phyloP scores from a whole-genome alignment of 2,113 vertebrate genomes.

The Menidia beryllina region DNA sequence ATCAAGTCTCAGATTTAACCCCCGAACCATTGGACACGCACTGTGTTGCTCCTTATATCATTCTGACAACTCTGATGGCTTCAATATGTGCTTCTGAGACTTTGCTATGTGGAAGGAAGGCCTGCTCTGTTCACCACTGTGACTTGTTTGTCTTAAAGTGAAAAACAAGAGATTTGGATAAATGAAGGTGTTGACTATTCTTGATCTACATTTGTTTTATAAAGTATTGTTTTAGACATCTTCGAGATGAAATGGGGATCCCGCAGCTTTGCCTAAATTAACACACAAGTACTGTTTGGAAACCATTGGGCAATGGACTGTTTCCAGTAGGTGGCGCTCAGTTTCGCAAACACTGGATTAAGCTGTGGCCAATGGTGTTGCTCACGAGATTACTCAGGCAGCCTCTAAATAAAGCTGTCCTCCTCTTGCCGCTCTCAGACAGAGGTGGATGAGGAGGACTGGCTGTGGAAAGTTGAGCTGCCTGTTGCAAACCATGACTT shows the following conservation, averaged over 20 bases:
- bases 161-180: slow-evolving; percentile 2
- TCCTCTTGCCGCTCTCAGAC: slow-evolving; percentile 27
- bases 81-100: slow-evolving; percentile 13
- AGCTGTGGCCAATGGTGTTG: slow-evolving; percentile 60
- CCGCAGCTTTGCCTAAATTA: too few species aligned
- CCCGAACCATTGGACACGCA: slow-evolving; percentile 29
- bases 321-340: slow-evolving; percentile 52
- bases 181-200: too few species aligned
- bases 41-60: slow-evolving; percentile 43
- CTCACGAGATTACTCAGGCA: slow-evolving; percentile 68
- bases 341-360: slow-evolving; percentile 60
- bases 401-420: slow-evolving; percentile 67
- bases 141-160: slow-evolving; percentile 42
- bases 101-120: slow-evolving; percentile 23
- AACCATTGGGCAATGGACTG: too few species aligned
- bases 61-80: slow-evolving; percentile 33
- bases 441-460: slow-evolving; percentile 29
- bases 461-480: slow-evolving; percentile 22
- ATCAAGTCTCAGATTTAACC: slow-evolving; percentile 39
- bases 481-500: slow-evolving; percentile 65
- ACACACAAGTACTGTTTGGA: too few species aligned
- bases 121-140: not conserved
- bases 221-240: too few species aligned
- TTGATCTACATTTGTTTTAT: too few species aligned
- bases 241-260: too few species aligned